Conservation (phyloP, 2,888 invertebrate species). For the Hemithea aestivaria region DNA sequence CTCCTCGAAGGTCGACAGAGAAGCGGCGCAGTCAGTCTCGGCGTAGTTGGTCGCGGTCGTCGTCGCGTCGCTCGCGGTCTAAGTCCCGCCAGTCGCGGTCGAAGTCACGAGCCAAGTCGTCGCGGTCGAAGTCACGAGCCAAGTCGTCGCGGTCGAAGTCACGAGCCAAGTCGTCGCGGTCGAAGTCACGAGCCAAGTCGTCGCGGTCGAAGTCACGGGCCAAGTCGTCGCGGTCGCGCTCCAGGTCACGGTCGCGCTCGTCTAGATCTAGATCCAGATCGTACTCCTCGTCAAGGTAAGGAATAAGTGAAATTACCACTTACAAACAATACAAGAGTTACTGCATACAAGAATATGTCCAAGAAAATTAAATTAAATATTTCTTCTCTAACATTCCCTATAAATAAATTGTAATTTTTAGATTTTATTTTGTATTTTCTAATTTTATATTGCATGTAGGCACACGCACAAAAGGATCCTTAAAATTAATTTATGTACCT, state of each 20-base stretch:
- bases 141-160: constrained; percentile 47
- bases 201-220: constrained; percentile 44
- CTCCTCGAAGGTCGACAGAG: constrained; percentile 38
- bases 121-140: constrained; percentile 25
- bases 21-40: constrained; percentile 41
- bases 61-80: constrained; percentile 51
- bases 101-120: no score
- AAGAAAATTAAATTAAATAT: no score
- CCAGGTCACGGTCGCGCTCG: constrained; percentile 34
- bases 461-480: no score
- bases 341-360: no score
- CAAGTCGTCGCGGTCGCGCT: constrained; percentile 48
- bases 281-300: constrained; percentile 72
- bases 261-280: constrained; percentile 64
- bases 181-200: constrained; percentile 36
- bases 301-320: no score
- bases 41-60: constrained; percentile 55
- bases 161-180: constrained; percentile 25
- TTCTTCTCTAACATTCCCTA: no score
- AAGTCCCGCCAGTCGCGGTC: constrained; percentile 1
- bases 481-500: no score
- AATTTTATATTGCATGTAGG: no score
- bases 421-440: no score
- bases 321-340: no score
- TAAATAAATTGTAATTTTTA: no score